These are phyloP conservation scores for Tangara arthus DNA, from an alignment of 2,797 vertebrate genomes.

Conservation along the genomic window DNA sequence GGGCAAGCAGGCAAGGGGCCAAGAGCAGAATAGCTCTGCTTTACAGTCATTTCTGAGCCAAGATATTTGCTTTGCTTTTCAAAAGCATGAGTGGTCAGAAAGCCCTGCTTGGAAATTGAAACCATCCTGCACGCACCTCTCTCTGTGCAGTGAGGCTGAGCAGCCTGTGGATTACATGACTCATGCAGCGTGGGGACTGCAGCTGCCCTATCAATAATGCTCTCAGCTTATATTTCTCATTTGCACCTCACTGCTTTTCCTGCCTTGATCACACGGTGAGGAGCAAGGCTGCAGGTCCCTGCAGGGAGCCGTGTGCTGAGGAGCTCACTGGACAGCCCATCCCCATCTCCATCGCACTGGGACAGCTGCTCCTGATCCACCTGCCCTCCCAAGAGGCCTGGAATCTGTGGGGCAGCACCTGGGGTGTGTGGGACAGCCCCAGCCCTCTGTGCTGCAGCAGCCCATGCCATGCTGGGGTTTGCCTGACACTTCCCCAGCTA, in stretches of 20 bases:
- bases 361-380: slow-evolving; percentile 8
- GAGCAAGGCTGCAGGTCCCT: background rate
- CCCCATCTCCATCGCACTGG: background rate
- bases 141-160: background rate
- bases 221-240: slow-evolving; percentile 9
- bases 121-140: slow-evolving; percentile 54
- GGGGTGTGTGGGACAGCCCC: background rate
- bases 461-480: background rate
- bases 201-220: background rate
- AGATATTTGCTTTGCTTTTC: slow-evolving; percentile 67
- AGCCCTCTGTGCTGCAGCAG: background rate
- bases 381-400: slow-evolving; percentile 14
- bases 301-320: background rate
- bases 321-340: background rate
- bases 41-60: slow-evolving; percentile 41
- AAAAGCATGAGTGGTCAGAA: slow-evolving; percentile 68
- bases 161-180: background rate
- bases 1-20: slow-evolving; percentile 48
- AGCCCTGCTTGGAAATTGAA: slow-evolving; percentile 66
- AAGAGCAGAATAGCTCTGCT: slow-evolving; percentile 44
- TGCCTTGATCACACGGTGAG: background rate
- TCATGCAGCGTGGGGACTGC: background rate
- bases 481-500: slow-evolving; percentile 13
- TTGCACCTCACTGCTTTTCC: background rate
- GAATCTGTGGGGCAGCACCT: background rate